These are phyloP conservation scores for Zosterops lateralis DNA, from an alignment of 2,113 vertebrate species.

Conservation along the genomic window DNA sequence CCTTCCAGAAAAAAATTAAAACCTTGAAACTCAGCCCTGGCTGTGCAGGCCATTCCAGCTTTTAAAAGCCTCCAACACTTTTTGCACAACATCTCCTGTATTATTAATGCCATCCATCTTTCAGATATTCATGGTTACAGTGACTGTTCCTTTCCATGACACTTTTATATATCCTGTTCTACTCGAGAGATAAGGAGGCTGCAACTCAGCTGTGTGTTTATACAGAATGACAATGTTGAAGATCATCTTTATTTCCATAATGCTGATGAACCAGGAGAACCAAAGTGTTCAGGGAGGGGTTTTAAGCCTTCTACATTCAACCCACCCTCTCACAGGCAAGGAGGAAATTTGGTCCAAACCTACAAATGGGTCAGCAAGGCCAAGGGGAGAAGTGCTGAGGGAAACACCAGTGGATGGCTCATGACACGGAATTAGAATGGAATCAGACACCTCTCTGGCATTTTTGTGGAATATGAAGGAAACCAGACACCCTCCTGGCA, in stretches of 20 bases:
- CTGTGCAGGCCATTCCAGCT: background rate
- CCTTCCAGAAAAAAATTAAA: background rate
- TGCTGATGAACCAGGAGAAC: background rate
- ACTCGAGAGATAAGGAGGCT: background rate
- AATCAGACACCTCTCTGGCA: no score
- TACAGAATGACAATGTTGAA: background rate
- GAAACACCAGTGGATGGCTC: background rate
- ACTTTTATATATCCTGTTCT: rapidly evolving
- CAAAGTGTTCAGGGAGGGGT: rapidly evolving
- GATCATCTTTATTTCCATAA: background rate
- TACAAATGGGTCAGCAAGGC: background rate
- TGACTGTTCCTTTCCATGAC: background rate
- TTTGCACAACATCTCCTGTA: background rate
- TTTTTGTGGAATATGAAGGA: background rate
- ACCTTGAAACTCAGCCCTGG: background rate
- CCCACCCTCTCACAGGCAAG: no score
- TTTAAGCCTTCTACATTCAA: background rate
- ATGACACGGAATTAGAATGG: rapidly evolving
- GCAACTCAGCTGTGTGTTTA: background rate
- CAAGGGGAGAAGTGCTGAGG: rapidly evolving
- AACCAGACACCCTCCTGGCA: background rate
- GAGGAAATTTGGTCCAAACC: background rate
- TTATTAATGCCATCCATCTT: background rate
- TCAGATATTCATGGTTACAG: background rate
- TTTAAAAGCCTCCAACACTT: background rate